Evolutionary conservation across 2,113 vertebrate species (phyloP).

Genomic region (Ophiodon elongatus): DNA sequence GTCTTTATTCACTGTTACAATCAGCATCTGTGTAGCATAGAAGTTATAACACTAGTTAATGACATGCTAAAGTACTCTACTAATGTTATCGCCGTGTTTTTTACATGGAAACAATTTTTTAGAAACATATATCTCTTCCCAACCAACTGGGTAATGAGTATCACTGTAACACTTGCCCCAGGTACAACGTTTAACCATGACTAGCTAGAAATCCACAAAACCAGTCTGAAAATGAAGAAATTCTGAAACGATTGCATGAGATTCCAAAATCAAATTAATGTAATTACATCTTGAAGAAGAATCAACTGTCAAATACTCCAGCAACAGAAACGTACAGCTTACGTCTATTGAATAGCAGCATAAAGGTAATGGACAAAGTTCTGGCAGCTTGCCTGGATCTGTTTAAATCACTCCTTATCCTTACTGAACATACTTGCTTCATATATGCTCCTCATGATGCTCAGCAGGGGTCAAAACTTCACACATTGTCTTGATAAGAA

Average conservation of each 20-base stretch:
- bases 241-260: neutral
- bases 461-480: neutral
- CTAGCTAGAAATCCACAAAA: neutral
- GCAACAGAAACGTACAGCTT: neutral
- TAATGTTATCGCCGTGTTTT: neutral
- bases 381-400: slow-evolving; percentile 8
- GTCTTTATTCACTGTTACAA: neutral
- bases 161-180: neutral
- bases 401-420: neutral
- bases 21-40: neutral
- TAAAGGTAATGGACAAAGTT: neutral
- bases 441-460: neutral
- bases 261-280: neutral
- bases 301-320: slow-evolving; percentile 7
- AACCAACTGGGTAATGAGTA: neutral
- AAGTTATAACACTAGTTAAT: neutral
- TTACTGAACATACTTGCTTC: neutral
- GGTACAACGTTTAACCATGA: neutral
- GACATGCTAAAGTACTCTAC: neutral
- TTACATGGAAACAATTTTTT: neutral
- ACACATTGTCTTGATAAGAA: neutral
- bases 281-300: slow-evolving; percentile 3
- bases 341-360: neutral
- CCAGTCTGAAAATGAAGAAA: too few species aligned
- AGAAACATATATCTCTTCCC: neutral